These are phyloP conservation scores for Bryconaethiops microstoma DNA, from an alignment of 2,797 vertebrate species.

Conservation along the genomic window DNA sequence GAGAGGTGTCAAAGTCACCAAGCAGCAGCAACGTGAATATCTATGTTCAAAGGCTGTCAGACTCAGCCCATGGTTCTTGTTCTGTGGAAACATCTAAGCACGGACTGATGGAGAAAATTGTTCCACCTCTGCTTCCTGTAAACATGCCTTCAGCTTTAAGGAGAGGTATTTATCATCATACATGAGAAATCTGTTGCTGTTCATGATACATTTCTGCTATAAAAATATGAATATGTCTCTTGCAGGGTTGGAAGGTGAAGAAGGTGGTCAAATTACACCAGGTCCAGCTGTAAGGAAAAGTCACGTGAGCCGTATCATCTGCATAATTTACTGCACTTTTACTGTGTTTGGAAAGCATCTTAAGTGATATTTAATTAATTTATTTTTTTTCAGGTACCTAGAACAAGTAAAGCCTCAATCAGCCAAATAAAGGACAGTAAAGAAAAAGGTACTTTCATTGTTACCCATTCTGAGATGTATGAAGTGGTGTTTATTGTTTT, in stretches of 20 bases:
- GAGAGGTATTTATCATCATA: not conserved
- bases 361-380: not conserved
- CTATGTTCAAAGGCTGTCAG: conserved; percentile 67
- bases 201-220: not conserved
- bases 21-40: conserved; percentile 47
- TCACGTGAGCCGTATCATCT: conserved; percentile 1
- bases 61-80: conserved; percentile 46
- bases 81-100: conserved; percentile 22
- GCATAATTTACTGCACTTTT: not conserved
- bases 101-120: not conserved
- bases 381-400: conserved; percentile 17
- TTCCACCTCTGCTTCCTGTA: conserved; percentile 55
- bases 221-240: not conserved
- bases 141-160: conserved; percentile 36
- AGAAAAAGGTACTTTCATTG: conserved; percentile 50
- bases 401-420: conserved; percentile 13
- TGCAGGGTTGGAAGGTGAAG: conserved; percentile 9
- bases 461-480: not conserved
- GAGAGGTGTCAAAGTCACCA: not conserved
- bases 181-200: not conserved
- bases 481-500: not conserved
- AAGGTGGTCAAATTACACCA: conserved; percentile 18
- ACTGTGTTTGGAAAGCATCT: not conserved
- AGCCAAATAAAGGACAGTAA: conserved; percentile 37
- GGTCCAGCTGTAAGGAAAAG: conserved; percentile 10